Conservation (phyloP, 2,113 vertebrate species). For the Carassius gibelio region DNA sequence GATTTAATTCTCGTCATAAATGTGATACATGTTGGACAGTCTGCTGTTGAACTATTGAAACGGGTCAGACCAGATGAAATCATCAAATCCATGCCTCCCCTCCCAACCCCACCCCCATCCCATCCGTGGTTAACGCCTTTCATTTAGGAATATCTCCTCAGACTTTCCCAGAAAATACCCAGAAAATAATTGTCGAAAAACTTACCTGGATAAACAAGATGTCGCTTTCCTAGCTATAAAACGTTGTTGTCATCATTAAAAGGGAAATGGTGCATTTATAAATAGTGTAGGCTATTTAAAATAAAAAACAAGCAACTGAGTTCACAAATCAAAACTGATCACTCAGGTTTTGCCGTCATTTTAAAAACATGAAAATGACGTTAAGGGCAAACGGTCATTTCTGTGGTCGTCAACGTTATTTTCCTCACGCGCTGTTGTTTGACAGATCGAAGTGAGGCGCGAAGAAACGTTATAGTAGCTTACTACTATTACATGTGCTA, state of each 20-base stretch:
- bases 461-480: not conserved
- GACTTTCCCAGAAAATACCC: not conserved
- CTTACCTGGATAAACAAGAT: no score
- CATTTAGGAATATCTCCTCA: not conserved
- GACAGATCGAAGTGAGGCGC: not conserved
- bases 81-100: not conserved
- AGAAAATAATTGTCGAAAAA: no score
- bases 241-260: no score
- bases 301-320: no score
- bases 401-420: not conserved
- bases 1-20: not conserved
- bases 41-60: not conserved
- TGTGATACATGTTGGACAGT: not conserved
- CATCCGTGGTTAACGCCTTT: constrained; percentile 34
- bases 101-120: not conserved
- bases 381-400: not conserved
- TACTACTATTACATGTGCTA: not conserved
- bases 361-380: not conserved
- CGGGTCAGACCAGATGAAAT: constrained; percentile 4
- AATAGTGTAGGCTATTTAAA: no score
- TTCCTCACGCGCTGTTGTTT: not conserved
- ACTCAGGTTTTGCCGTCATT: not conserved
- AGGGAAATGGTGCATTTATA: no score
- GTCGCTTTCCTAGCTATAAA: no score
- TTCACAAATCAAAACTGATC: no score